Conservation (phyloP, 2,888 invertebrate species). For the Pseudeuparius sepicola region DNA sequence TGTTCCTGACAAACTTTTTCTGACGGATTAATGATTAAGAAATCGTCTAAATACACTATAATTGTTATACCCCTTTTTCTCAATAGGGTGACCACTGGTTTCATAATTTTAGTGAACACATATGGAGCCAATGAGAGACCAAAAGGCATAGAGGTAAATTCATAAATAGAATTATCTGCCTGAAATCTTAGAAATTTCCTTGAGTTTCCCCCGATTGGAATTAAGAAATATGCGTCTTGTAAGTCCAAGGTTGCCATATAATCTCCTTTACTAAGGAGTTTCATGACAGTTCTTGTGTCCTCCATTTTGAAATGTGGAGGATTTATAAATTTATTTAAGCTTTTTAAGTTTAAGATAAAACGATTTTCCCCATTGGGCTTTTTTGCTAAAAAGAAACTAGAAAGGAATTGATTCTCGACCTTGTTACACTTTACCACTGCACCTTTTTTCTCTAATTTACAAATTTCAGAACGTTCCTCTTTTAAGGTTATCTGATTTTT, state of each 20-base stretch:
- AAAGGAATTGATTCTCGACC: no score
- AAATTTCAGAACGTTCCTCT: no score
- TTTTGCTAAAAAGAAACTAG: constrained; percentile 13
- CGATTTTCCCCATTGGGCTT: constrained; percentile 15
- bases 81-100: constrained; percentile 18
- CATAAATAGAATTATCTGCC: constrained; percentile 18
- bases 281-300: no score
- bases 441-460: no score
- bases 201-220: constrained; percentile 16
- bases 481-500: no score
- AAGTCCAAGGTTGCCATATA: constrained; percentile 13
- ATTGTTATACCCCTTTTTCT: constrained; percentile 17
- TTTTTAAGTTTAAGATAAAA: no score
- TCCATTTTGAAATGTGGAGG: no score
- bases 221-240: constrained; percentile 19
- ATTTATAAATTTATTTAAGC: no score
- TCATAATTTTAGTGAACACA: no score
- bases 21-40: constrained; percentile 15
- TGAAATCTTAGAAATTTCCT: constrained; percentile 22
- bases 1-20: constrained; percentile 11
- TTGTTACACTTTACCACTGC: no score
- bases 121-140: constrained; percentile 22
- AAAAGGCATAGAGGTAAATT: constrained; percentile 24
- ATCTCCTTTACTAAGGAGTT: no score
- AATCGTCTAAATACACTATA: constrained; percentile 21